These are phyloP conservation scores for Bombylius discolor DNA, from an alignment of 2,888 invertebrate genomes.

Conservation along the genomic window DNA sequence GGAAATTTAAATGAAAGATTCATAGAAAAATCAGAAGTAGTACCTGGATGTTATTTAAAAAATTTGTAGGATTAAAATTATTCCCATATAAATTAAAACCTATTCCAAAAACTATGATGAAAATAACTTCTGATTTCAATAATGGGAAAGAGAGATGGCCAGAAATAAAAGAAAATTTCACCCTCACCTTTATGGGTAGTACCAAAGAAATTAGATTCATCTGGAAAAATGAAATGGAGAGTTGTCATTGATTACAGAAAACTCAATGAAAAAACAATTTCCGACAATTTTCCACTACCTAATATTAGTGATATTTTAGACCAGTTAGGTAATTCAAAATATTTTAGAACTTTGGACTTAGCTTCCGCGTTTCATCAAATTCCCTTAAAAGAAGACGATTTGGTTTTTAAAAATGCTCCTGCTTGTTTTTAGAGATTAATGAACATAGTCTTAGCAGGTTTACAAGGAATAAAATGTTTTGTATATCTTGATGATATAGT, in stretches of 20 bases:
- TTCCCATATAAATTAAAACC: background rate
- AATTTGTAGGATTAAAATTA: constrained; percentile 4
- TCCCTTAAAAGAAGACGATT: constrained; percentile 2
- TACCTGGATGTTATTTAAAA: background rate
- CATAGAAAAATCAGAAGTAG: constrained; percentile 1
- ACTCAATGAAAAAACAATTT: background rate
- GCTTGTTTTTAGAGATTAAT: background rate
- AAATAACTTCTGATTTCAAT: background rate
- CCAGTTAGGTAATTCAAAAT: constrained; percentile 24
- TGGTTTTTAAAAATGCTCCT: constrained; percentile 17
- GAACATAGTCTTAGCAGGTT: constrained; percentile 4
- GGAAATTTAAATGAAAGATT: background rate
- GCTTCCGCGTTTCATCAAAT: constrained; percentile 2
- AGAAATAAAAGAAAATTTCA: background rate
- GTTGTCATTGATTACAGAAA: background rate
- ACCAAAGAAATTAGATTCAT: constrained; percentile 24
- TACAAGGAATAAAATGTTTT: background rate
- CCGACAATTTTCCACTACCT: background rate
- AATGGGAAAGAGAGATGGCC: background rate
- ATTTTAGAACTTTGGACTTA: constrained; percentile 26
- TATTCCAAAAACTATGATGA: background rate
- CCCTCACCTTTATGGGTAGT: constrained; percentile 16
- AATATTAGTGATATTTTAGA: too few species aligned
- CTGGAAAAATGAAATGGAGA: constrained; percentile 13
- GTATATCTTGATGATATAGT: constrained; percentile 5